Evolutionary conservation across 2,888 invertebrate species (phyloP).

Genomic region (Pammene fasciana): DNA sequence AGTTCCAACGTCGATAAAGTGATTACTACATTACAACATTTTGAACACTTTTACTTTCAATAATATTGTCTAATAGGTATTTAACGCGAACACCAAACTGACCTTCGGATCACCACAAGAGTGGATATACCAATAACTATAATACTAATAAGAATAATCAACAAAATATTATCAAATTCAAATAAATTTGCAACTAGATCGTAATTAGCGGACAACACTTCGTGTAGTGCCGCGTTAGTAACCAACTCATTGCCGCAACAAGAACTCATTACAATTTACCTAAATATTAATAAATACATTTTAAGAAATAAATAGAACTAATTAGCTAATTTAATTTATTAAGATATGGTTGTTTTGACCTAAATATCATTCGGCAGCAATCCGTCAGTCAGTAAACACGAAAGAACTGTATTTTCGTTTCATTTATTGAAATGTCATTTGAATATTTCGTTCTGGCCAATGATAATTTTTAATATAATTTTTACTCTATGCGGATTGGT

Average conservation of each 20-base stretch:
- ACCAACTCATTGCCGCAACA: slow-evolving; percentile 77
- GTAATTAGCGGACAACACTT: slow-evolving; percentile 70
- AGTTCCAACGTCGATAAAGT: slow-evolving; percentile 1
- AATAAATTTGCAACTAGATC: slow-evolving; percentile 63
- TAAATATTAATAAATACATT: slow-evolving; percentile 47
- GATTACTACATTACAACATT: slow-evolving; percentile 48
- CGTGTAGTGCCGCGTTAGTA: slow-evolving; percentile 70
- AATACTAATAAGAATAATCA: slow-evolving; percentile 58
- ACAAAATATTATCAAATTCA: slow-evolving; percentile 58
- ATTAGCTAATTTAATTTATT: slow-evolving; percentile 55
- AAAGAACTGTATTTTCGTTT: slow-evolving; percentile 42
- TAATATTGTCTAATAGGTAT: slow-evolving; percentile 31
- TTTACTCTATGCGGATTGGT: slow-evolving; percentile 10
- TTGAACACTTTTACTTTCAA: slow-evolving; percentile 60
- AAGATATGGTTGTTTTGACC: slow-evolving; percentile 54
- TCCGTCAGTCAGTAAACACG: slow-evolving; percentile 63
- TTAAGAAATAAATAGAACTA: slow-evolving; percentile 44
- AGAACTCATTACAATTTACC: slow-evolving; percentile 70
- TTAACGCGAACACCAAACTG: slow-evolving; percentile 27
- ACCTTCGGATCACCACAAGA: slow-evolving; percentile 51
- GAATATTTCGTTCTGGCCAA: slow-evolving; percentile 18
- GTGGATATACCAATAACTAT: slow-evolving; percentile 55
- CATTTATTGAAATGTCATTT: background rate
- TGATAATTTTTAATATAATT: background rate
- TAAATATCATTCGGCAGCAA: slow-evolving; percentile 57